Evolutionary conservation across 2,113 vertebrate species (phyloP).

Genomic region (Corapipo altera): DNA sequence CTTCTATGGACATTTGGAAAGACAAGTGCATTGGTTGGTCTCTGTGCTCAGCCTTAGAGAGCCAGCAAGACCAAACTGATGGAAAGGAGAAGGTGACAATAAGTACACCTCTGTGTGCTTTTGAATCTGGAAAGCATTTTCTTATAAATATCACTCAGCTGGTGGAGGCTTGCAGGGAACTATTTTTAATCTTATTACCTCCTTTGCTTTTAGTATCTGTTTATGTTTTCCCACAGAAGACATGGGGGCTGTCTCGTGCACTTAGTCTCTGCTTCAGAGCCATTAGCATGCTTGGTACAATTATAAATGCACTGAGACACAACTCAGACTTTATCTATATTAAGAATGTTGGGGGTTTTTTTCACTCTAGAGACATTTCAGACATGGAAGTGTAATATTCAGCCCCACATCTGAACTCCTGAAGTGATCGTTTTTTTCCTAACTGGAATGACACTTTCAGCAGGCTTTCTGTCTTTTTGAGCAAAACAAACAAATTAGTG

Average conservation of each 20-base stretch:
- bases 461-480: neutral
- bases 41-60: neutral
- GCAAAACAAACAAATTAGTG: constrained; percentile 9
- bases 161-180: neutral
- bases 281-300: neutral
- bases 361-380: neutral
- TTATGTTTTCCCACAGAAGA: neutral
- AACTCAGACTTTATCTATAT: neutral
- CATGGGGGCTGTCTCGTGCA: neutral
- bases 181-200: constrained; percentile 6
- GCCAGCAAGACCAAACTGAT: neutral
- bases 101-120: neutral
- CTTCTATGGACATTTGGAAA: neutral
- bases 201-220: neutral
- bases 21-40: neutral
- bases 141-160: neutral
- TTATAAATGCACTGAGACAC: neutral
- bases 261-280: neutral
- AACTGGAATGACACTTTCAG: neutral
- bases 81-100: neutral
- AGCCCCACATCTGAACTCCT: neutral
- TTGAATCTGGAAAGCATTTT: neutral
- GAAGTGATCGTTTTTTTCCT: neutral
- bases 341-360: neutral
- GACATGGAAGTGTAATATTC: neutral